Conservation (phyloP, 2,797 vertebrate species). For the Otolemur crassicaudatus region DNA sequence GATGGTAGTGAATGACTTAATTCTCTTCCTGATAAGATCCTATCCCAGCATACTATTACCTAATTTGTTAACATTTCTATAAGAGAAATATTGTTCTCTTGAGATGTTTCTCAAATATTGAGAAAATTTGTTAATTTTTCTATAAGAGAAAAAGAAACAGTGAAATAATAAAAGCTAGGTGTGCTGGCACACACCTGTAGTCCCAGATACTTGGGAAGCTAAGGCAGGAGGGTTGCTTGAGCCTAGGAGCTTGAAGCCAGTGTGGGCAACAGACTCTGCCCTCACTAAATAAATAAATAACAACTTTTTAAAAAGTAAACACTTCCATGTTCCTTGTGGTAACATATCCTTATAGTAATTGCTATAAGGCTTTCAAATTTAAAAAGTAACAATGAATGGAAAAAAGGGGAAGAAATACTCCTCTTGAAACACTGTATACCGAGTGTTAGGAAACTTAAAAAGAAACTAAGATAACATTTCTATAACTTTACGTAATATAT, state of each 20-base stretch:
- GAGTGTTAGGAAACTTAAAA: constrained; percentile 5
- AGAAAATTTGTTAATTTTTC: too few relatives aligned
- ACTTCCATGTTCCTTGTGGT: constrained; percentile 1
- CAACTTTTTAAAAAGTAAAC: constrained; percentile 40
- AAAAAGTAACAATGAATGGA: constrained; percentile 40
- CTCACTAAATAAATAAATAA: neutral
- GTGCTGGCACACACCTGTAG: neutral
- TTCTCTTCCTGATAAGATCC: neutral
- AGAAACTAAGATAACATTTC: neutral
- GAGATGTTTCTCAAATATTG: too few relatives aligned
- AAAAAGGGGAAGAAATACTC: neutral
- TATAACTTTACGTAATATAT: constrained; percentile 1
- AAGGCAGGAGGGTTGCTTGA: neutral
- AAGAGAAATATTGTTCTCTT: too few relatives aligned
- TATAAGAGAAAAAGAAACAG: neutral
- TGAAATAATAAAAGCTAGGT: neutral
- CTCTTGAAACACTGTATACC: neutral
- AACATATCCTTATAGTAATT: constrained; percentile 27
- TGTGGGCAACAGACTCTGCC: neutral
- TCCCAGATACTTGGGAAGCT: neutral
- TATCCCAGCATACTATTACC: neutral
- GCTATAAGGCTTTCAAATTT: constrained; percentile 46
- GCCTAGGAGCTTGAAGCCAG: neutral
- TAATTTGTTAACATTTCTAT: neutral
- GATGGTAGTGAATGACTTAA: neutral